Conservation (phyloP, 2,888 invertebrate species). For the Megaustenia siamemsis region DNA sequence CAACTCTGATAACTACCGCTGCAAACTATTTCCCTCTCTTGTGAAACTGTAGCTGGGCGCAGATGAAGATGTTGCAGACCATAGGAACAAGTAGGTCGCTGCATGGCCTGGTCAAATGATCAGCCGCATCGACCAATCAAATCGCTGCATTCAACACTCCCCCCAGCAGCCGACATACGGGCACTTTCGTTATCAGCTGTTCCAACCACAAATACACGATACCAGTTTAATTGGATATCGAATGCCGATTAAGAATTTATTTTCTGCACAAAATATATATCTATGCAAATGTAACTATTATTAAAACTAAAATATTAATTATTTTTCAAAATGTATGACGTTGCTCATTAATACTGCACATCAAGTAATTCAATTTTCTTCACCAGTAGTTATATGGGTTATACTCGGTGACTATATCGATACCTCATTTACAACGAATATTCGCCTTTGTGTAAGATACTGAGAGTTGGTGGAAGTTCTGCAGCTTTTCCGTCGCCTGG, state of each 20-base stretch:
- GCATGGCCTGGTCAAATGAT: conserved; percentile 39
- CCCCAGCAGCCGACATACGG: conserved; percentile 44
- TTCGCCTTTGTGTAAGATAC: neutral
- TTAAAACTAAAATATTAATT: neutral
- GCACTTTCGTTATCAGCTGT: conserved; percentile 50
- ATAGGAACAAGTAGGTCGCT: neutral
- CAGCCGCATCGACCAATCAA: conserved; percentile 42
- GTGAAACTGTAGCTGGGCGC: neutral
- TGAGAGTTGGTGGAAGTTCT: neutral
- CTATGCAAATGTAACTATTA: neutral
- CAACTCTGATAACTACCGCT: too few species aligned
- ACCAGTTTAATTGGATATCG: neutral
- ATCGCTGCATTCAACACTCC: conserved; percentile 33
- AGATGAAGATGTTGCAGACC: neutral
- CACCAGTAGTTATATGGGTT: neutral
- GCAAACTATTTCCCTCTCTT: too few species aligned
- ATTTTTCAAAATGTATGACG: neutral
- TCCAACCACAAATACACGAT: neutral
- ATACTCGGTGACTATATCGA: neutral
- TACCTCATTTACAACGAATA: neutral
- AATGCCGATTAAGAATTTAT: neutral
- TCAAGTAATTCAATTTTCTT: neutral
- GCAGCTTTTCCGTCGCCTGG: conserved; percentile 1
- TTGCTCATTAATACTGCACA: neutral
- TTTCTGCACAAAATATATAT: neutral